A percentile compares a stretch with the other conserved stretches of the same genome.
Conservation (phyloP, 1,140 invertebrate species). For the Drosophila elegans region DNA sequence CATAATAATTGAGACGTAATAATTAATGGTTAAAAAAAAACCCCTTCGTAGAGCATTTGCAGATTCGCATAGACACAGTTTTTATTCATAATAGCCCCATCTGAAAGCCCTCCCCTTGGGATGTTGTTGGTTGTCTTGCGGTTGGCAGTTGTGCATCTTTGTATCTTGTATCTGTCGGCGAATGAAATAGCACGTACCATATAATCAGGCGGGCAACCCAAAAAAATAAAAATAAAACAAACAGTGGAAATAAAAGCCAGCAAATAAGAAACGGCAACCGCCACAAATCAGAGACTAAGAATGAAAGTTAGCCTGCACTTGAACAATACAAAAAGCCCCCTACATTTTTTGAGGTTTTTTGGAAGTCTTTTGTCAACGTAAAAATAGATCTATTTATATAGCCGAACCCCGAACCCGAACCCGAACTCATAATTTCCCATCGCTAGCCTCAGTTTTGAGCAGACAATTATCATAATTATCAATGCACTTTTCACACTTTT, state of each 20-base stretch:
- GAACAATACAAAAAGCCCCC: constrained; percentile 4
- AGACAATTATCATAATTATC: constrained; percentile 79
- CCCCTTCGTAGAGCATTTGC: constrained; percentile 2
- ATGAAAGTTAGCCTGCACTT: constrained; percentile 60
- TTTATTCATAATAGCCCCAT: neutral
- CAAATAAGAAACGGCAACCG: constrained; percentile 43
- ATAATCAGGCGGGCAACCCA: constrained; percentile 74
- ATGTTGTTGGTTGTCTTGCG: constrained; percentile 16
- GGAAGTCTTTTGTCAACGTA: constrained; percentile 47
- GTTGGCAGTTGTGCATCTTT: constrained; percentile 40
- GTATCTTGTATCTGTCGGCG: constrained; percentile 49
- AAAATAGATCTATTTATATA: constrained; percentile 50
- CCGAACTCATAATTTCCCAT: constrained; percentile 26
- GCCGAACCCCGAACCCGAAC: neutral
- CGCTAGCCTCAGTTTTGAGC: neutral
- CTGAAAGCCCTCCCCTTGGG: constrained; percentile 14
- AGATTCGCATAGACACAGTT: neutral
- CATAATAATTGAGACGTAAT: too few species aligned
- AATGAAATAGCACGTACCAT: constrained; percentile 70
- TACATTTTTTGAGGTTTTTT: too few species aligned
- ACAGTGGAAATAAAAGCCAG: constrained; percentile 31
- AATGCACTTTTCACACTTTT: constrained; percentile 73
- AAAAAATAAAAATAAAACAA: constrained; percentile 15
- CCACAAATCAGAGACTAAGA: constrained; percentile 66
- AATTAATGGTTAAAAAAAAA: too few species aligned